Evolutionary conservation across 2,797 vertebrate species (phyloP).

Genomic region (Myotis daubentonii): DNA sequence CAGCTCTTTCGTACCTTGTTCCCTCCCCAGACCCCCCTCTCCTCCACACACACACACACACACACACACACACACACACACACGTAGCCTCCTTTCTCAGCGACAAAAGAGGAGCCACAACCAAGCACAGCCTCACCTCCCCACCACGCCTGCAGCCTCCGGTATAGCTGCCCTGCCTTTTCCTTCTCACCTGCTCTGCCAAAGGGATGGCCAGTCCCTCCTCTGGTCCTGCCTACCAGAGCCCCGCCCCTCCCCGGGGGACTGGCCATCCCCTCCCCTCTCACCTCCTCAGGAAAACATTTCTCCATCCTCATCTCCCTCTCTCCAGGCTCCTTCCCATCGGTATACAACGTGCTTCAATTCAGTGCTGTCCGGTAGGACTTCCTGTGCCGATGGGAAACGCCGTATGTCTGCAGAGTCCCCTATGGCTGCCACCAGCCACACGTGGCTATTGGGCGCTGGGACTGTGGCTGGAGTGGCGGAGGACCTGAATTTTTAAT

Average conservation of each 20-base stretch:
- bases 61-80: too few relatives aligned
- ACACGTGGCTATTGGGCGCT: not conserved
- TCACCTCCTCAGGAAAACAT: not conserved
- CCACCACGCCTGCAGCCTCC: not conserved
- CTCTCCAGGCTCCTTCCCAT: not conserved
- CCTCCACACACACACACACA: fast-evolving
- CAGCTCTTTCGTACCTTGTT: not conserved
- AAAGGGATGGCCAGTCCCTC: not conserved
- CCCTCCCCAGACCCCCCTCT: not conserved
- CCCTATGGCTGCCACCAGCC: not conserved
- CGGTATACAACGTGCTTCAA: too few relatives aligned
- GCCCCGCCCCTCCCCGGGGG: too few relatives aligned
- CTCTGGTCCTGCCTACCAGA: not conserved
- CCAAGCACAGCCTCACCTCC: not conserved
- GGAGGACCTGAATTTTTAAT: not conserved
- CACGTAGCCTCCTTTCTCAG: not conserved
- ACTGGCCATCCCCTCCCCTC: not conserved
- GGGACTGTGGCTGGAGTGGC: not conserved
- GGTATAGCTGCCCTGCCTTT: not conserved
- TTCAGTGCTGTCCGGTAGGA: not conserved
- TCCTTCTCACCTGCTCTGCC: not conserved
- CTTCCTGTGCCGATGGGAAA: not conserved
- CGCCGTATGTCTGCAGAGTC: fast-evolving
- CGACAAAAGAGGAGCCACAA: not conserved
- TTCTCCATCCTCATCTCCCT: not conserved